phyloP scores from a whole-genome alignment of 2,888 invertebrate species.

The Apeira syringaria region DNA sequence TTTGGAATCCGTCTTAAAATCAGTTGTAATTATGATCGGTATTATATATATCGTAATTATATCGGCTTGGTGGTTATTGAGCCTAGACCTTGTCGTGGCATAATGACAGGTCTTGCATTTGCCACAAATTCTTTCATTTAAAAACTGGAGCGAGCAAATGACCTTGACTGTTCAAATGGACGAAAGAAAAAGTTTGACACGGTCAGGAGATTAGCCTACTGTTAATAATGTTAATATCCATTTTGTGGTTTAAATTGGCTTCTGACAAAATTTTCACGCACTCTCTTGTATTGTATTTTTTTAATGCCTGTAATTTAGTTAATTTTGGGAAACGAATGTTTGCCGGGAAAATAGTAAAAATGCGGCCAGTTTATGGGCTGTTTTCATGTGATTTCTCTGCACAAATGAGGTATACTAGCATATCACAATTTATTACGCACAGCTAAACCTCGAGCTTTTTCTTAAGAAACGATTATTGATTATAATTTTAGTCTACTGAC shows the following conservation, averaged over 20 bases:
- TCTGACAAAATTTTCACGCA: constrained; percentile 2
- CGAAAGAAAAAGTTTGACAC: constrained; percentile 19
- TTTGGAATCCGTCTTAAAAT: no score
- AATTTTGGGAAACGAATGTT: no score
- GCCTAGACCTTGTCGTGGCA: constrained; percentile 9
- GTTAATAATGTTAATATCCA: not conserved
- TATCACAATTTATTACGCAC: no score
- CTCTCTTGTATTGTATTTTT: not conserved
- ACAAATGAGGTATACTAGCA: no score
- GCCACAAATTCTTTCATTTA: constrained; percentile 19
- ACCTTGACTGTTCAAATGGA: constrained; percentile 18
- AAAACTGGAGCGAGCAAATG: constrained; percentile 23
- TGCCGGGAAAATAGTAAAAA: no score
- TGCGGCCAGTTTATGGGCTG: no score
- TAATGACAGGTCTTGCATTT: constrained; percentile 12
- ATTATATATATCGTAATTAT: no score
- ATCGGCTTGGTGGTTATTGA: constrained; percentile 6
- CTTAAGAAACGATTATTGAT: no score
- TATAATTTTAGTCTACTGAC: no score
- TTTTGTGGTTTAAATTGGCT: not conserved
- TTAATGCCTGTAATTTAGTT: not conserved
- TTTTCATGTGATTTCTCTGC: no score
- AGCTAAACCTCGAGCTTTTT: no score
- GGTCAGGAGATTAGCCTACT: not conserved
- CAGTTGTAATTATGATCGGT: no score